These are phyloP conservation scores for Pteropus alecto DNA, from an alignment of 2,113 vertebrate genomes.

Conservation along the genomic window DNA sequence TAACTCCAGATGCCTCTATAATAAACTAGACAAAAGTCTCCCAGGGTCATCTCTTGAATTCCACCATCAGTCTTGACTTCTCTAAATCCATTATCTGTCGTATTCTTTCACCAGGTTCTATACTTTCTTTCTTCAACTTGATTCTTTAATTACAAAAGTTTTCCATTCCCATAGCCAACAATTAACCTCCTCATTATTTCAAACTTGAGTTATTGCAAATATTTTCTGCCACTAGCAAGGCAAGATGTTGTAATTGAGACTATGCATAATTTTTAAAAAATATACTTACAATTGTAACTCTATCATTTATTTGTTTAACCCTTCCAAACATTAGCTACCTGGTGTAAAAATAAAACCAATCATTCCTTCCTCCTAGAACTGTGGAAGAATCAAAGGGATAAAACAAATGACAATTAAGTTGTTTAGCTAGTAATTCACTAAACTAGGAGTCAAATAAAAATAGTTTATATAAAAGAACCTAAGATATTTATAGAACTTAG, in stretches of 20 bases:
- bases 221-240: background rate
- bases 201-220: background rate
- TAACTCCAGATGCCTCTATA: background rate
- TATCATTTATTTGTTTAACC: background rate
- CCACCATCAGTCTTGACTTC: background rate
- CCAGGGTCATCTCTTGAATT: background rate
- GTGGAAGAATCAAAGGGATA: background rate
- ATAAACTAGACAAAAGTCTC: background rate
- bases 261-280: background rate
- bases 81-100: background rate
- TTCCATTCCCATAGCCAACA: background rate
- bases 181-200: conserved; percentile 23
- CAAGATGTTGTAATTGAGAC: background rate
- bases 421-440: background rate
- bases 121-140: background rate
- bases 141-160: background rate
- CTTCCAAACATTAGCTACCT: background rate
- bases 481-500: background rate
- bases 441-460: background rate
- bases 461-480: background rate
- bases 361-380: background rate
- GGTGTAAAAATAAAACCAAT: background rate
- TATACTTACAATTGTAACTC: background rate
- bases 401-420: background rate
- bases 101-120: background rate